Conservation (phyloP, 2,888 invertebrate genomes). For the Pocota personata region DNA sequence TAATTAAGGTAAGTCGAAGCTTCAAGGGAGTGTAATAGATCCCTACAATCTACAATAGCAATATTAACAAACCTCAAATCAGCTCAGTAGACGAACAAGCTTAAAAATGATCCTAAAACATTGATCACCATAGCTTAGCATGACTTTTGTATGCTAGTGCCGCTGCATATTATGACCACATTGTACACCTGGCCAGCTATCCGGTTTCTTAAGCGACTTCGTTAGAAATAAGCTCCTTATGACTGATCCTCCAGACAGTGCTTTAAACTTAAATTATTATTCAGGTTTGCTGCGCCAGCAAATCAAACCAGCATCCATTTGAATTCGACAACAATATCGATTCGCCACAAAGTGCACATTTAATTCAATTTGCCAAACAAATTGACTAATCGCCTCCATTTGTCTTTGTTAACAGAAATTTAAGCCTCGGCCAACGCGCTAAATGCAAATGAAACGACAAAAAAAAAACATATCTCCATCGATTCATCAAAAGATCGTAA, state of each 20-base stretch:
- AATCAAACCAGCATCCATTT: neutral
- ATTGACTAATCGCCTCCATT: slow-evolving; percentile 53
- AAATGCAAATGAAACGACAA: neutral
- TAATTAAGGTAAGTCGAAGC: no score
- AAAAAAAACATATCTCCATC: neutral
- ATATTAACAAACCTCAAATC: no score
- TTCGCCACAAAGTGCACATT: slow-evolving; percentile 8
- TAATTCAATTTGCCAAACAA: slow-evolving; percentile 58
- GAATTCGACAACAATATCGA: slow-evolving; percentile 15
- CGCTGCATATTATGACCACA: neutral
- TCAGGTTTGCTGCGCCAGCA: neutral
- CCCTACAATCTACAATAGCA: no score
- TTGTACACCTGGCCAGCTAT: slow-evolving; percentile 17
- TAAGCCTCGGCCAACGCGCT: slow-evolving; percentile 14
- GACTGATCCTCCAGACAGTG: neutral
- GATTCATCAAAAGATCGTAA: slow-evolving; percentile 63
- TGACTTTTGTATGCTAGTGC: no score
- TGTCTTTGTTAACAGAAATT: slow-evolving; percentile 55
- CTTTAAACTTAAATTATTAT: neutral
- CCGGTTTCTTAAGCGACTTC: neutral
- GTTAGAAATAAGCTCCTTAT: slow-evolving; percentile 43
- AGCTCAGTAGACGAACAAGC: no score
- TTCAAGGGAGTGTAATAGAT: no score
- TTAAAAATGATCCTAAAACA: no score
- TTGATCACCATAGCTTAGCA: no score